A percentile compares a stretch with the other conserved stretches of the same genome.
Conservation (phyloP, 2,797 vertebrate genomes). For the Nasua narica region DNA sequence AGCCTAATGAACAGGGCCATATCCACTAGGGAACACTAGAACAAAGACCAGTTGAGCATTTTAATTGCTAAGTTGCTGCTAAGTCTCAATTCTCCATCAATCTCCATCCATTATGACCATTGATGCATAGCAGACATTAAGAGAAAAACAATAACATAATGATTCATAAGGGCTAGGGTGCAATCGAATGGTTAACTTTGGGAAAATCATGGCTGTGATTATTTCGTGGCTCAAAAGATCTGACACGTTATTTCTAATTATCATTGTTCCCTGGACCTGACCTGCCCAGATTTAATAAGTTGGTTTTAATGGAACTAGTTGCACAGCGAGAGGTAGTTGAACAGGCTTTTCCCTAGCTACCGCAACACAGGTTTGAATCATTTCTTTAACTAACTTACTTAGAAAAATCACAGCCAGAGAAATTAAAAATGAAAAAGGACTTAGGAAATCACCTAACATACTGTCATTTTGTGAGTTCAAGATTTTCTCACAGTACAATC, state of each 20-base stretch:
- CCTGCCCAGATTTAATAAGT: constrained; percentile 63
- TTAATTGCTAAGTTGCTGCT: constrained; percentile 85
- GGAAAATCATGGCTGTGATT: constrained; percentile 72
- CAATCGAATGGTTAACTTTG: constrained; percentile 65
- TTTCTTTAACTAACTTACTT: constrained; percentile 72
- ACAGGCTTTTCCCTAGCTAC: constrained; percentile 59
- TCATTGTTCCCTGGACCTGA: constrained; percentile 59
- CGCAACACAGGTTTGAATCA: constrained; percentile 66
- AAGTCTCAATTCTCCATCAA: constrained; percentile 83
- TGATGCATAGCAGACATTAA: constrained; percentile 82
- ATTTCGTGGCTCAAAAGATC: constrained; percentile 68
- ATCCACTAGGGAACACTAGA: constrained; percentile 80
- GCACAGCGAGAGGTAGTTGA: constrained; percentile 64
- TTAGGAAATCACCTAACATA: constrained; percentile 69
- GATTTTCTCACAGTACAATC: not conserved
- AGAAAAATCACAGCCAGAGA: constrained; percentile 55
- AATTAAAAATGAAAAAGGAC: constrained; percentile 71
- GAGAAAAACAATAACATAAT: constrained; percentile 80
- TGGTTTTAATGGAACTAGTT: constrained; percentile 74
- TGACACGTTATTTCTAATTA: constrained; percentile 67
- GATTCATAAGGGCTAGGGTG: constrained; percentile 79
- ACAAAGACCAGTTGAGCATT: constrained; percentile 84
- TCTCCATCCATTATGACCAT: constrained; percentile 80
- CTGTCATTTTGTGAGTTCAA: not conserved
- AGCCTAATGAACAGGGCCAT: constrained; percentile 85